Evolutionary conservation across 1,140 invertebrate species (phyloP), one percentile per base, ranked within the genome.

Genomic region (Drosophila parvula): DNA sequence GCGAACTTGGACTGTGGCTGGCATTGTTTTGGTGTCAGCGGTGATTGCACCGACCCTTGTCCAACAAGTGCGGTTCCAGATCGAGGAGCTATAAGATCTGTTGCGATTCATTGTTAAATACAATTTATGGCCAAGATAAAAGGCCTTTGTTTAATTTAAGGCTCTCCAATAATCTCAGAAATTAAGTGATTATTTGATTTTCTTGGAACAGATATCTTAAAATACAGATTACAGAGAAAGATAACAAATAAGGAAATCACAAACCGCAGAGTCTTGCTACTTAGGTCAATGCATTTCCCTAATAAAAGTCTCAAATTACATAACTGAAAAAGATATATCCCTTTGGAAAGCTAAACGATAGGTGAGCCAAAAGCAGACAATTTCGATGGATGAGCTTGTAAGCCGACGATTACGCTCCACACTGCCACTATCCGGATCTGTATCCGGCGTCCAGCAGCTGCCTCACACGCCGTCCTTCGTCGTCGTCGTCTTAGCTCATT

Each of bases 341-440:
- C 7, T n/a, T 16, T 27, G 22, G n/a, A 6, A n/a, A 64, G 36
- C 36, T 30, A 22, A 34, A 51, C 32, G 55, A 55, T 51, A 22
- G 63, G 22, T 6, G 14, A 30, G 18, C 6, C 9, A 27, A 59
- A 48, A 27, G 22, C 44, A 14, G 68, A 48, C 51, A 71, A 71
- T 71, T 76, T 51, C 71, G 53, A 38, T 67, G 43, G 44, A 45
- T 67, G 41, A 76, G 60, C 41, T 58, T 53, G 41, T 68, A 76
- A 76, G 62, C 47, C 10, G 48, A 16, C 48, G 48, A 76, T 77
- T 68, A 77, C 50, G 38, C 34, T n/a, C 56, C 40, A 18, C 70
- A 62, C 57, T 34, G 43, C 18, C n/a, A 9, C 38, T 36, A 36
- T 36, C 56, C 36, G 64, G 50, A 40, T 10, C 27, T 38, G 47